phyloP scores from a whole-genome alignment of 1,140 invertebrate species.

The Gyrodactylus salaris region DNA sequence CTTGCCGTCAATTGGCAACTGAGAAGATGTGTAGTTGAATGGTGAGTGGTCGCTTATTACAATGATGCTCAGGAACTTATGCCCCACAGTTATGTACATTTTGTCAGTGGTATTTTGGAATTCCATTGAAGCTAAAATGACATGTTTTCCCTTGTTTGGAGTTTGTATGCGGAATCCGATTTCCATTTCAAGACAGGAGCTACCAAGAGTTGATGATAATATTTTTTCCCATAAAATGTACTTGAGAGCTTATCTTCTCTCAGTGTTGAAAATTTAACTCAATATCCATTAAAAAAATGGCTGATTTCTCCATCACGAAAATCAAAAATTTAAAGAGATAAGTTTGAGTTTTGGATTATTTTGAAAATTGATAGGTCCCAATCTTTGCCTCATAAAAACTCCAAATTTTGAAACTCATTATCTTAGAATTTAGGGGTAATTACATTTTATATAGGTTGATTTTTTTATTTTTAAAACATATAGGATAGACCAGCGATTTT shows the following conservation, averaged over 20 bases:
- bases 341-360: too few species aligned
- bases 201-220: too few species aligned
- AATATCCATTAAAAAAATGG: too few species aligned
- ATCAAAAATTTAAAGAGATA: too few species aligned
- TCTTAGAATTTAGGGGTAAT: too few species aligned
- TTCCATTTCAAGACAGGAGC: neutral
- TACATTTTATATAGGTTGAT: too few species aligned
- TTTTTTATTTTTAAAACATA: too few species aligned
- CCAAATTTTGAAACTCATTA: neutral
- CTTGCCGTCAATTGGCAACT: neutral
- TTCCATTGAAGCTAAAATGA: neutral
- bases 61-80: neutral
- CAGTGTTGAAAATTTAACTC: too few species aligned
- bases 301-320: too few species aligned
- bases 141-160: neutral
- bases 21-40: neutral
- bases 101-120: neutral
- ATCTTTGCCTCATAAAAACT: neutral
- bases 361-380: neutral
- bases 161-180: neutral
- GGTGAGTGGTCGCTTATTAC: neutral
- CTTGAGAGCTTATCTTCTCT: too few species aligned
- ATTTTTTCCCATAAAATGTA: too few species aligned
- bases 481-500: too few species aligned
- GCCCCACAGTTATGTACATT: neutral